A percentile compares a stretch with the other conserved stretches of the same genome.
These are phyloP conservation scores for Gephyroberyx darwinii DNA, from an alignment of 2,797 vertebrate genomes.

Conservation along the genomic window DNA sequence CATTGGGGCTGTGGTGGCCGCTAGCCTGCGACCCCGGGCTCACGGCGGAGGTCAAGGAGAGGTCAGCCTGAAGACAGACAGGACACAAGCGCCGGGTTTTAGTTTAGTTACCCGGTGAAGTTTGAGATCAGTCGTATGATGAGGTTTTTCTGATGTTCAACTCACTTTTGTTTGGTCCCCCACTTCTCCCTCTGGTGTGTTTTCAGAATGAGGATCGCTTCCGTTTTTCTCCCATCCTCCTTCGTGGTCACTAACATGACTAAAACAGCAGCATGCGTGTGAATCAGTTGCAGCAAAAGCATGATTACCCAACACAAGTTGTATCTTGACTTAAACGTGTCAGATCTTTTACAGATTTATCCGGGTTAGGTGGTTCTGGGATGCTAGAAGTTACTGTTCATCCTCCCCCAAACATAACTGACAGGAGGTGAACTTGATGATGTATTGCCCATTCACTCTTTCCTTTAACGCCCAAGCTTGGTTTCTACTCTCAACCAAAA, in stretches of 20 bases:
- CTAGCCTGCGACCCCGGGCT: conserved; percentile 82
- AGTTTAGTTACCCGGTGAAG: not conserved
- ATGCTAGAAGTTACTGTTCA: no score
- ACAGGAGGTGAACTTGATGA: no score
- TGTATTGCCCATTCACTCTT: no score
- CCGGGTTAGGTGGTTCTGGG: no score
- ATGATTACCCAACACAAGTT: no score
- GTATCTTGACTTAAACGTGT: no score
- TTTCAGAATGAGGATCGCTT: conserved; percentile 80
- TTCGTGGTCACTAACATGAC: conserved; percentile 89
- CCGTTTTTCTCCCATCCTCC: conserved; percentile 87
- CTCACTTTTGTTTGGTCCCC: conserved; percentile 90
- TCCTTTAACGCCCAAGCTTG: no score
- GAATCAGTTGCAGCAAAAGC: not conserved
- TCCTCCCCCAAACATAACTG: no score
- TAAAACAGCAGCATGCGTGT: conserved; percentile 57
- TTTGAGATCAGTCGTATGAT: not conserved
- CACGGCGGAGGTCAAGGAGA: conserved; percentile 82
- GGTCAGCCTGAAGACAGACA: conserved; percentile 77
- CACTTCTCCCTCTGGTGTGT: conserved; percentile 79
- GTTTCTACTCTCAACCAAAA: no score
- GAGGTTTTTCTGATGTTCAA: not conserved
- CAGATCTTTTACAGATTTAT: no score
- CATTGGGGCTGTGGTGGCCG: conserved; percentile 81
- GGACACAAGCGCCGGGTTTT: not conserved